Evolutionary conservation across 1,140 invertebrate genomes (phyloP).

Genomic region (Ectropis grisescens): DNA sequence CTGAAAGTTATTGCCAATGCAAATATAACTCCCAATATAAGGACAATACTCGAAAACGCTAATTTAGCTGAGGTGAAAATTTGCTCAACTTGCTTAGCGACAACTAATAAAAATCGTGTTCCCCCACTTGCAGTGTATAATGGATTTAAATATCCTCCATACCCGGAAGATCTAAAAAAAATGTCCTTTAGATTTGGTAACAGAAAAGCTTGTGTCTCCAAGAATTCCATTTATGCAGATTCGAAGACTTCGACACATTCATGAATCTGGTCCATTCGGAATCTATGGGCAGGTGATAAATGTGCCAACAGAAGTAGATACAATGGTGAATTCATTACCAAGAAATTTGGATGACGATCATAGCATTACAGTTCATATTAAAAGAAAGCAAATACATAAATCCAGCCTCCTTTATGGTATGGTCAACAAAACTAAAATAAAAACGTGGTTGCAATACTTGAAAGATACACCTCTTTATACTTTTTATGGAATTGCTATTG

Average conservation of each 20-base stretch:
- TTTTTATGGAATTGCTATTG: slow-evolving; percentile 12
- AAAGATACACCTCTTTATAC: slow-evolving; percentile 14
- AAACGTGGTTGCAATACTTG: slow-evolving; percentile 13
- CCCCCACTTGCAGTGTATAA: slow-evolving; percentile 11
- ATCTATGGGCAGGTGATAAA: slow-evolving; percentile 16
- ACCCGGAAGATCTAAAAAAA: slow-evolving; percentile 12
- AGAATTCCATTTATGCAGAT: slow-evolving; percentile 16
- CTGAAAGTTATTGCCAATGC: slow-evolving; percentile 2
- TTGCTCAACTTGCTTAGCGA: slow-evolving; percentile 11
- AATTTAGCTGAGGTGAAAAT: no score
- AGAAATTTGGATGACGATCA: slow-evolving; percentile 14
- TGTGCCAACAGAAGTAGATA: slow-evolving; percentile 13
- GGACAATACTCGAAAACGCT: no score
- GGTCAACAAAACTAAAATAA: slow-evolving; percentile 8
- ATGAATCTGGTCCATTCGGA: slow-evolving; percentile 11
- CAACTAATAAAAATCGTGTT: slow-evolving; percentile 11
- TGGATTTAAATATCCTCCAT: slow-evolving; percentile 14
- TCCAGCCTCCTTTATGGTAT: slow-evolving; percentile 7
- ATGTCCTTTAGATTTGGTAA: slow-evolving; percentile 15
- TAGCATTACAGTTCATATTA: slow-evolving; percentile 13
- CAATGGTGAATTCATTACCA: slow-evolving; percentile 15
- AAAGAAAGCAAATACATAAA: slow-evolving; percentile 13
- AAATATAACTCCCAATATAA: slow-evolving; percentile 4
- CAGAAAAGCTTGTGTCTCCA: slow-evolving; percentile 12
- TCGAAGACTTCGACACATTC: slow-evolving; percentile 9